Evolutionary conservation across 2,797 vertebrate species (phyloP).

Genomic region (Loriculus beryllinus): DNA sequence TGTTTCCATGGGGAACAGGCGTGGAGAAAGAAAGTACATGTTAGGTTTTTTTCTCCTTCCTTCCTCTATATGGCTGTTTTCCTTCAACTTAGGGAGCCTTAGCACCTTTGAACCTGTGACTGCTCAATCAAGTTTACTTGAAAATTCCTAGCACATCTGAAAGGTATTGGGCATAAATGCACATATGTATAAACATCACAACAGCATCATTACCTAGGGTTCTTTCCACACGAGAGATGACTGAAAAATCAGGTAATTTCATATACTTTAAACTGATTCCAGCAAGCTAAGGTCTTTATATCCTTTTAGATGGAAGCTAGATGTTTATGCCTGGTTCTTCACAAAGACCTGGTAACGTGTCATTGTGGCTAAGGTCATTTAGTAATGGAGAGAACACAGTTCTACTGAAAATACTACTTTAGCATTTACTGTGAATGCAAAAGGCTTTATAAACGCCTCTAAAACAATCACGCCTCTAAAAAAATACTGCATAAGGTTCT

Average conservation of each 20-base stretch:
- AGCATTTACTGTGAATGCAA: neutral
- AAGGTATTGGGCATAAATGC: neutral
- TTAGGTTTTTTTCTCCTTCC: neutral
- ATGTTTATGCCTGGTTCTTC: neutral
- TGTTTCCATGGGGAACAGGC: neutral
- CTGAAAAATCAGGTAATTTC: neutral
- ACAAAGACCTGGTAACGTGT: neutral
- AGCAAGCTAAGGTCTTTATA: neutral
- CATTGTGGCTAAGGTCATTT: neutral
- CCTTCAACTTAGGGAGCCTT: neutral
- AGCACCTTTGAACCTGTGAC: neutral
- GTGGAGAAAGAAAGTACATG: neutral
- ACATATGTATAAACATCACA: neutral
- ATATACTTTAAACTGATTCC: neutral
- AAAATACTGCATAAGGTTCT: neutral
- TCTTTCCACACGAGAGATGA: neutral
- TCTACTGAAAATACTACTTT: neutral
- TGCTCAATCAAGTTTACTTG: neutral
- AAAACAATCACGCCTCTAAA: neutral
- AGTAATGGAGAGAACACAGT: neutral
- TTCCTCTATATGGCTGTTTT: neutral
- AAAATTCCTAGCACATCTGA: neutral
- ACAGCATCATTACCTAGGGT: neutral
- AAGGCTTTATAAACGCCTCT: neutral
- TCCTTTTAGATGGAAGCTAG: neutral